A percentile compares a stretch with the other conserved stretches of the same genome.
Conservation (phyloP, 2,797 vertebrate genomes). For the Peromyscus eremicus region DNA sequence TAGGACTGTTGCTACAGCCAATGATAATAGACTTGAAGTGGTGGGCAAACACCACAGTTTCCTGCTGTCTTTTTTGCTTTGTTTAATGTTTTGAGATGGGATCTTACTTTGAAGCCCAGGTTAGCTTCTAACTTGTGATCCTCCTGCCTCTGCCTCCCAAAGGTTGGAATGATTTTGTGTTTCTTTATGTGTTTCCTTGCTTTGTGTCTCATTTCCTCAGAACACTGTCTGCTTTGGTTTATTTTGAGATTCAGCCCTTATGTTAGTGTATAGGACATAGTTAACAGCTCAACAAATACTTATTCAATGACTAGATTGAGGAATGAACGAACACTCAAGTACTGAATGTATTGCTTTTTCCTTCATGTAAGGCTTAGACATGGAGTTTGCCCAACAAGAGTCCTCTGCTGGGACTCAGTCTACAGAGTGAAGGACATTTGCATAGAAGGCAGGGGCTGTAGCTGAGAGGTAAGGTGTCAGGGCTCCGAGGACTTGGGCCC, state of each 20-base stretch:
- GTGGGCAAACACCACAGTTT: neutral
- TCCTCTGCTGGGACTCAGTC: neutral
- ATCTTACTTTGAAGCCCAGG: neutral
- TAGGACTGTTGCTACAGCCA: neutral
- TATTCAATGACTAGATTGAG: neutral
- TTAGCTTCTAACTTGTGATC: neutral
- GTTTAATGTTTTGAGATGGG: neutral
- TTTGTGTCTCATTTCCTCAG: slow-evolving; percentile 8
- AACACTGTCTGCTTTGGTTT: neutral
- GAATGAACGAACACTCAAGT: neutral
- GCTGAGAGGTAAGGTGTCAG: neutral
- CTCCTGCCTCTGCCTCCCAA: neutral
- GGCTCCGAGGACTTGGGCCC: neutral
- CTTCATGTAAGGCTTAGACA: neutral
- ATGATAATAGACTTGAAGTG: neutral
- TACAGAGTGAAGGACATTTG: neutral
- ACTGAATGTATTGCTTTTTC: neutral
- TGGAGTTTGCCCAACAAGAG: neutral
- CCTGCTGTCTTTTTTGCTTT: neutral
- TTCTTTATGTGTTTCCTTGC: neutral
- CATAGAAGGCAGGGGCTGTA: neutral
- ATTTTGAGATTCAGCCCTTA: neutral
- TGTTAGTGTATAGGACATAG: neutral
- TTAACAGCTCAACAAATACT: slow-evolving; percentile 11
- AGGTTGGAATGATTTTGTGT: neutral